Conservation (phyloP, 2,888 invertebrate genomes). For the Acleris emargana region DNA sequence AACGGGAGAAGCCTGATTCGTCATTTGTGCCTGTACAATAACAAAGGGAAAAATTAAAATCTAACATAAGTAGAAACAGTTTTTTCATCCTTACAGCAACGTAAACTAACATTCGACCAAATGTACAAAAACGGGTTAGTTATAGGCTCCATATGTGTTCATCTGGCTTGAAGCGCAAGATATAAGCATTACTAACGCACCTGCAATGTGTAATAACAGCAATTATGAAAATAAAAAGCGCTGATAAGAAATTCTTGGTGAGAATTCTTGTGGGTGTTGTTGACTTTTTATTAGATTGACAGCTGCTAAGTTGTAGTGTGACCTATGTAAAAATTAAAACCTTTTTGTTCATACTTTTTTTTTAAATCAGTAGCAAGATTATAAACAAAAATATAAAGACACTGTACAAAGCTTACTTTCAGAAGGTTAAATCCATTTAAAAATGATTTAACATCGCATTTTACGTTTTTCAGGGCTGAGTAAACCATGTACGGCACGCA, state of each 20-base stretch:
- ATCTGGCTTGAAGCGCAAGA: slow-evolving; percentile 9
- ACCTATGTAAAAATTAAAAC: neutral
- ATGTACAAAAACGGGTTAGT: slow-evolving; percentile 70
- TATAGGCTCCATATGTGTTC: slow-evolving; percentile 55
- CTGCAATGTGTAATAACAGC: slow-evolving; percentile 45
- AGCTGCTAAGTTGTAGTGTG: neutral
- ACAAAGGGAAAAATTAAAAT: slow-evolving; percentile 38
- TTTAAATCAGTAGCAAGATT: too few species aligned
- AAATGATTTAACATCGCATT: too few species aligned
- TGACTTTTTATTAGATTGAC: slow-evolving; percentile 32
- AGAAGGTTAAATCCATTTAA: too few species aligned
- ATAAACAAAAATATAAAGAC: too few species aligned
- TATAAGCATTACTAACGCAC: slow-evolving; percentile 44
- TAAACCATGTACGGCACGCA: too few species aligned
- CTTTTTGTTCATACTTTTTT: too few species aligned
- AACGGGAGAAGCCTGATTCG: slow-evolving; percentile 81
- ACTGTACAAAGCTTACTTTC: too few species aligned
- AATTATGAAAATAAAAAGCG: slow-evolving; percentile 38
- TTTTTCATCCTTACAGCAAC: slow-evolving; percentile 30
- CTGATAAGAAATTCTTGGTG: slow-evolving; percentile 48
- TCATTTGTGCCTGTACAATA: slow-evolving; percentile 73
- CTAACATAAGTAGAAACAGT: slow-evolving; percentile 38
- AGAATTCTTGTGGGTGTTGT: slow-evolving; percentile 41
- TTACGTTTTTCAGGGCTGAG: too few species aligned
- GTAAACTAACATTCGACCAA: slow-evolving; percentile 71